phyloP scores from a whole-genome alignment of 2,113 vertebrate species.

The Cacatua alba region DNA sequence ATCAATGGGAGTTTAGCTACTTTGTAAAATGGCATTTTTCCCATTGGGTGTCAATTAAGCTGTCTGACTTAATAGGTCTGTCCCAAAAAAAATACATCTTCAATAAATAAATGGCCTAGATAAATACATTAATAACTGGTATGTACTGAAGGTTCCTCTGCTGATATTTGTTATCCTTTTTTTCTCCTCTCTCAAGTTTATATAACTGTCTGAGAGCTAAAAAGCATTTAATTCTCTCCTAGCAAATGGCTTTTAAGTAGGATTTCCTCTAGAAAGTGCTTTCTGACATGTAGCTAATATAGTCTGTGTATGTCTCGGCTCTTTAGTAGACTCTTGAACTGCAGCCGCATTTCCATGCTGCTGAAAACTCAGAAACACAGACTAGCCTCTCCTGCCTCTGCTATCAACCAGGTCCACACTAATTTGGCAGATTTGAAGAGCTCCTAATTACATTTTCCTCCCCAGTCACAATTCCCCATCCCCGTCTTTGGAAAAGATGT shows the following conservation, averaged over 20 bases:
- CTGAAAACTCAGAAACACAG: background rate
- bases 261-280: conserved; percentile 55
- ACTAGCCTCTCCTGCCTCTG: background rate
- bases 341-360: background rate
- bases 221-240: conserved; percentile 51
- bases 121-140: conserved; percentile 47
- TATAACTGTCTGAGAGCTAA: conserved; percentile 59
- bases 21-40: conserved; percentile 25
- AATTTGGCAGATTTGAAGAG: background rate
- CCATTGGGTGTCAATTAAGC: conserved; percentile 65
- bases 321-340: background rate
- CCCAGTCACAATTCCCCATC: rapidly evolving
- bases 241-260: conserved; percentile 36
- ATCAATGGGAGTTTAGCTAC: conserved; percentile 62
- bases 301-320: background rate
- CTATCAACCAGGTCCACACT: background rate
- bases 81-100: conserved; percentile 30
- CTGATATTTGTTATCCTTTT: conserved; percentile 5
- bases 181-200: conserved; percentile 44
- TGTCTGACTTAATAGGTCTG: conserved; percentile 64
- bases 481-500: rapidly evolving
- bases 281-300: conserved; percentile 59
- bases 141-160: background rate
- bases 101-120: conserved; percentile 55
- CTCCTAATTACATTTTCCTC: background rate